Conservation (phyloP, 2,113 vertebrate species). For the Urocitellus parryii region DNA sequence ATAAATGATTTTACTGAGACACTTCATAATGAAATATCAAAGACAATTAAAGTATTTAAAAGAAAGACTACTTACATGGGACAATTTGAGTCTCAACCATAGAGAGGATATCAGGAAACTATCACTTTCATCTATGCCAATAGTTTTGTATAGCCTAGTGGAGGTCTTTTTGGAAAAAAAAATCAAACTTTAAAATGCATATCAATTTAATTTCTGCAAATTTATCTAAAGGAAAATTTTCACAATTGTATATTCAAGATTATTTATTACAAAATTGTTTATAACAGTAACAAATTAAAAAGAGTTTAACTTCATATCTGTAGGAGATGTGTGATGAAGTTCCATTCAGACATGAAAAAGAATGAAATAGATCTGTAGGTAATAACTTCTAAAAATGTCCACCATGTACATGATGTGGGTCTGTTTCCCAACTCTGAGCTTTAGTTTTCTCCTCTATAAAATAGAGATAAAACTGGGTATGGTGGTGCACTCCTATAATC, state of each 20-base stretch:
- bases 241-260: not conserved
- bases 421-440: not conserved
- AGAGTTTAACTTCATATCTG: not conserved
- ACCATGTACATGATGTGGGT: not conserved
- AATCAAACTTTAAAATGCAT: not conserved
- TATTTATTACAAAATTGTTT: not conserved
- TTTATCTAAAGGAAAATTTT: not conserved
- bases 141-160: not conserved
- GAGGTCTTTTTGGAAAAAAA: not conserved
- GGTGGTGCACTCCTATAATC: too few species aligned
- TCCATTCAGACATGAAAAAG: not conserved
- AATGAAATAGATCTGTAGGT: not conserved
- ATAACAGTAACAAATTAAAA: not conserved
- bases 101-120: not conserved
- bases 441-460: not conserved
- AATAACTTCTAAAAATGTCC: not conserved
- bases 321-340: constrained; percentile 3
- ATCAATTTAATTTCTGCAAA: not conserved
- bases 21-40: not conserved
- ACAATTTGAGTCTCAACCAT: too few species aligned
- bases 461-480: not conserved
- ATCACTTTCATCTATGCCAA: not conserved
- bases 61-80: not conserved
- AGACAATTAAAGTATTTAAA: not conserved
- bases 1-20: not conserved